Percentiles rank a stretch among this genome's conserved stretches.
Conservation (phyloP, 35 echinoderm and acorn worm genomes). For the Anneissia japonica region DNA sequence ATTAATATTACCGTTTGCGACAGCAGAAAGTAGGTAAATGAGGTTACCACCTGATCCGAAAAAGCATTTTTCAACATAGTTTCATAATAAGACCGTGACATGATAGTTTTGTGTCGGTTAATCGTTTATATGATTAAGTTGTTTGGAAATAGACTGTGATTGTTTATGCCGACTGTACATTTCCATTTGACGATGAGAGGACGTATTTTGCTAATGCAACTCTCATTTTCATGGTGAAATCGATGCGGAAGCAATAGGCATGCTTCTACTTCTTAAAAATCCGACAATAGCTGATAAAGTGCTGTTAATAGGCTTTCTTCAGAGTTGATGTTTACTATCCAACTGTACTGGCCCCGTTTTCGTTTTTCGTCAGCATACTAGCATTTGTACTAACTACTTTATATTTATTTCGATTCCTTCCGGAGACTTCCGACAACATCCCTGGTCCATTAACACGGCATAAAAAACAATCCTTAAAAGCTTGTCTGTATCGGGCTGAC, state of each 20-base stretch:
- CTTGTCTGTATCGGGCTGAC: constrained; percentile 72
- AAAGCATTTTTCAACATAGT: background rate
- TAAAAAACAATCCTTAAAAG: constrained; percentile 58
- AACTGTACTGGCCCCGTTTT: background rate
- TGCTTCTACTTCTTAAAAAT: background rate
- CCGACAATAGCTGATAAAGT: background rate
- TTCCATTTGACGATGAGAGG: background rate
- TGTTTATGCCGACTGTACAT: background rate
- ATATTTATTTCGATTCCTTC: background rate
- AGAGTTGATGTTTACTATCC: background rate
- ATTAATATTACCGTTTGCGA: too few relatives aligned
- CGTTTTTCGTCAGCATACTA: background rate
- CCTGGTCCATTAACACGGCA: constrained; percentile 4
- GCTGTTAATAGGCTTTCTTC: background rate
- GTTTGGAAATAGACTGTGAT: background rate
- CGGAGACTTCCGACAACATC: background rate
- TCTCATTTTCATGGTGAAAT: background rate
- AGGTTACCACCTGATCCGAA: background rate
- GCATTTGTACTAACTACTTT: background rate
- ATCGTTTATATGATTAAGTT: background rate
- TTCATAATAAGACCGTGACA: background rate
- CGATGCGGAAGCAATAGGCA: background rate
- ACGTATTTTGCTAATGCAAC: background rate
- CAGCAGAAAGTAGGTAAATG: background rate
- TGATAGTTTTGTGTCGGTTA: background rate